Base-by-base conservation (phyloP, 2,113 vertebrate species). In the Setophaga kirtlandii region DNA sequence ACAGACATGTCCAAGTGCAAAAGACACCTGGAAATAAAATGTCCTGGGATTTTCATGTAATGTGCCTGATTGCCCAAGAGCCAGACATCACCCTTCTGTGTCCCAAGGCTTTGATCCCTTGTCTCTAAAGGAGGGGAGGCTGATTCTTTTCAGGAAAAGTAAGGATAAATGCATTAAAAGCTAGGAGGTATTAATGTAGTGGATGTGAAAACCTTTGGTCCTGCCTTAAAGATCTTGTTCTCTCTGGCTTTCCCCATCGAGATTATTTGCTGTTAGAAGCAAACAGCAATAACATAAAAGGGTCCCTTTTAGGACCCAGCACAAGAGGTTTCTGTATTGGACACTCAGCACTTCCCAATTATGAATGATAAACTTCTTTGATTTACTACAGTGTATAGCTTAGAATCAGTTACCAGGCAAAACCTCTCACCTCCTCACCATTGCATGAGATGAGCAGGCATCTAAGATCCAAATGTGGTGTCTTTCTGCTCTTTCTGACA, bases 81-180 rank as follows among this genome's bases (percentile, higher is more conserved):
- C 28, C 41, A 76, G 52, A 47, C 14, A 16, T 3, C 11, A 9
- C 11, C 44, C 18, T 71, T 55, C 39, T 33, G 11, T 52, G 68
- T 39, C 41, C 15, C 6, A 1, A 49, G 23, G 14, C 11, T 77
- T 76, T 2, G 1, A 19, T 27, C 21, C 3, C 10, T 6, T 21
- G 2, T 31, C 50, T 46, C 2, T 25, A 25, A 52, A 80, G 68
- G 35, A 39, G 3, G 11, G n/a, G 37, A 83, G 50, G 7, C 3
- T 58, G 7, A 31, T 53, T 7, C 35, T 77, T 71, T 73, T 24
- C 52, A 59, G 12, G 16, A n/a, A 14, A 2, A 28, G 4, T 23
- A 33, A 63, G 5, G 31, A 76, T 35, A 91, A 73, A 53, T 39
- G 22, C 4, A 27, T 56, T 76, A 63, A 65, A 88, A 71, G 37